Conservation (phyloP, 2,888 invertebrate genomes). For the Mythimna lalbum region DNA sequence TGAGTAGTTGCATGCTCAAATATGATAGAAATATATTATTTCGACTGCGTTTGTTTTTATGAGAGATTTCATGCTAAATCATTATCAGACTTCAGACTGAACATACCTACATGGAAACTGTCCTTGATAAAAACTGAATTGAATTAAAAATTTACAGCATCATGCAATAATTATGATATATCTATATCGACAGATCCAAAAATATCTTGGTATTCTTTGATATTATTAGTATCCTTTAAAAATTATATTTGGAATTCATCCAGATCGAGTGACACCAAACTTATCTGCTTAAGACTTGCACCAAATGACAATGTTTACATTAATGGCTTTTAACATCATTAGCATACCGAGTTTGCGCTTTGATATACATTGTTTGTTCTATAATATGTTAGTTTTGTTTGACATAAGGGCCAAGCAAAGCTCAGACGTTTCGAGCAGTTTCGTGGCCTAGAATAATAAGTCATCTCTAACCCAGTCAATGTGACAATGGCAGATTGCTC, state of each 20-base stretch:
- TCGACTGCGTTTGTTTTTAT: not conserved
- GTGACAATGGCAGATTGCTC: no score
- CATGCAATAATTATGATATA: no score
- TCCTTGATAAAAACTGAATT: no score
- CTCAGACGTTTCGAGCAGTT: not conserved
- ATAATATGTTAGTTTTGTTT: slow-evolving; percentile 26
- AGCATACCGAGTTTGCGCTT: slow-evolving; percentile 75
- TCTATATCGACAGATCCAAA: no score
- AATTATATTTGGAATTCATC: not conserved
- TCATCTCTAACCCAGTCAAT: not conserved
- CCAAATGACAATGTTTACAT: slow-evolving; percentile 72
- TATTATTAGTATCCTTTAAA: not conserved
- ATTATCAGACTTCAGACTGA: no score
- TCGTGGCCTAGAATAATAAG: not conserved
- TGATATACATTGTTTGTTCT: slow-evolving; percentile 41
- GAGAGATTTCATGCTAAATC: no score
- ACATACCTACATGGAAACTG: no score
- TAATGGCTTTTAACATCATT: slow-evolving; percentile 77
- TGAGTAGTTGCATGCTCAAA: not conserved
- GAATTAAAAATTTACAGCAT: no score
- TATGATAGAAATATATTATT: no score
- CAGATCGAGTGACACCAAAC: slow-evolving; percentile 22
- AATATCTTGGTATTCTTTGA: no score
- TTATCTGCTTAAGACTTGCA: slow-evolving; percentile 65
- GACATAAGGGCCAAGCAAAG: not conserved